phyloP scores from a whole-genome alignment of 2,113 vertebrate genomes.

The Entomyzon cyanotis region DNA sequence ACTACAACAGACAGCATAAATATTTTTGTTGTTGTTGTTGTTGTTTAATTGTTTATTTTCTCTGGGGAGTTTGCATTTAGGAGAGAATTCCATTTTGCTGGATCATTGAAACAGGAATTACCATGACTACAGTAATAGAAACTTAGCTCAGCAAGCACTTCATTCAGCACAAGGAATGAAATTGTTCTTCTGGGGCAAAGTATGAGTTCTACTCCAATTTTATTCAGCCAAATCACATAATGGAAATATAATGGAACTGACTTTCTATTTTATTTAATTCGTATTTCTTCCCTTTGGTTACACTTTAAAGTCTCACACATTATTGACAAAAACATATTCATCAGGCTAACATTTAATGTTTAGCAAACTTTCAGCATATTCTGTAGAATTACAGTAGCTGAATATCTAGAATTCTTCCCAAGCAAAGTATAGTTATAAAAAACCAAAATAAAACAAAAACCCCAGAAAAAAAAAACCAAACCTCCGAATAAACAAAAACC shows the following conservation, averaged over 20 bases:
- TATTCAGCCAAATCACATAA: not conserved
- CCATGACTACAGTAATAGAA: constrained; percentile 20
- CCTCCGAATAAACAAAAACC: not conserved
- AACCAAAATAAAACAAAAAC: not conserved
- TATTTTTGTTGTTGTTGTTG: not conserved
- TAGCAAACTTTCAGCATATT: not conserved
- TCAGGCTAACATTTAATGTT: not conserved
- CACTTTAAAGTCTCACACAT: not conserved
- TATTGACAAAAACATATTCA: not conserved
- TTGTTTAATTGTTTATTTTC: not conserved
- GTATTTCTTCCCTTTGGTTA: not conserved
- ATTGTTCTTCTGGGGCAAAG: constrained; percentile 3
- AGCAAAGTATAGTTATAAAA: not conserved
- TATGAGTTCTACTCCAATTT: not conserved
- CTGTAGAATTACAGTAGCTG: not conserved
- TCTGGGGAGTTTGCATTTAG: not conserved
- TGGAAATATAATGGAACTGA: not conserved
- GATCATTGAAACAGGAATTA: constrained; percentile 36
- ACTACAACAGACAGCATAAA: not conserved
- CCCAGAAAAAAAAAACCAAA: not conserved
- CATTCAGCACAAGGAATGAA: not conserved
- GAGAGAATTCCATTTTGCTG: constrained; percentile 2
- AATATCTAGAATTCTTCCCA: not conserved
- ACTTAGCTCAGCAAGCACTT: not conserved
- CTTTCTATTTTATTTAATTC: not conserved